phyloP scores from a whole-genome alignment of 2,113 vertebrate genomes.

The Lucifuga dentata region DNA sequence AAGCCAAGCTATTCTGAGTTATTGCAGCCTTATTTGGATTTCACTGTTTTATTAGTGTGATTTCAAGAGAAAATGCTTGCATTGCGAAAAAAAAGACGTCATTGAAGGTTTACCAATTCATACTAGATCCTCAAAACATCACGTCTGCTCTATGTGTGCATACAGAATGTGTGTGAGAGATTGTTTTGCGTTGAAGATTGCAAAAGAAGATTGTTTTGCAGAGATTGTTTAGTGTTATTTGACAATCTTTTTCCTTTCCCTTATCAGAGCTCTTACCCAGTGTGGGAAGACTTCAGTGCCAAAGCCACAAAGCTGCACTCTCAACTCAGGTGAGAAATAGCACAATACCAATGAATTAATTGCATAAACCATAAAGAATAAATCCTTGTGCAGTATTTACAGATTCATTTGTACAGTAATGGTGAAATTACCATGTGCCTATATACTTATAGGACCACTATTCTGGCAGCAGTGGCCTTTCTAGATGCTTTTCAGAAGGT shows the following conservation, averaged over 20 bases:
- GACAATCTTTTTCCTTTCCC: constrained; percentile 24
- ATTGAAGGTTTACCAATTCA: background rate
- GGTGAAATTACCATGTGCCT: constrained; percentile 12
- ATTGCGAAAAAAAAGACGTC: background rate
- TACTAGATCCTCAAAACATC: constrained; percentile 15
- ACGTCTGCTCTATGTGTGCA: constrained; percentile 5
- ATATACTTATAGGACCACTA: constrained; percentile 89
- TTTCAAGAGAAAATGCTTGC: background rate
- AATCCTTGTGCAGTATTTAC: constrained; percentile 30
- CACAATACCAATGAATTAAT: background rate
- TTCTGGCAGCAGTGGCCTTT: constrained; percentile 95
- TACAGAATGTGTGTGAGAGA: background rate
- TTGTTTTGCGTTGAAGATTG: too few relatives aligned
- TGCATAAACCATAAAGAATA: background rate
- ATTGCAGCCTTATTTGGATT: background rate
- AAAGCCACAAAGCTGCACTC: constrained; percentile 99
- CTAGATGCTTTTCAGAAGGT: constrained; percentile 99
- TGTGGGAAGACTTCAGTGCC: constrained; percentile 99
- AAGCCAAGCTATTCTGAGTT: background rate
- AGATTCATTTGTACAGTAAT: background rate
- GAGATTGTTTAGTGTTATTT: constrained; percentile 20
- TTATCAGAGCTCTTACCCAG: constrained; percentile 94
- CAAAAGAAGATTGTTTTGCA: too few relatives aligned
- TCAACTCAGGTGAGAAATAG: constrained; percentile 91
- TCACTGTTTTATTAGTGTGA: background rate